Percentiles rank a stretch among this genome's conserved stretches.
Evolutionary conservation across 2,888 invertebrate genomes (phyloP).

Genomic region (Omphaloscelis lunosa): DNA sequence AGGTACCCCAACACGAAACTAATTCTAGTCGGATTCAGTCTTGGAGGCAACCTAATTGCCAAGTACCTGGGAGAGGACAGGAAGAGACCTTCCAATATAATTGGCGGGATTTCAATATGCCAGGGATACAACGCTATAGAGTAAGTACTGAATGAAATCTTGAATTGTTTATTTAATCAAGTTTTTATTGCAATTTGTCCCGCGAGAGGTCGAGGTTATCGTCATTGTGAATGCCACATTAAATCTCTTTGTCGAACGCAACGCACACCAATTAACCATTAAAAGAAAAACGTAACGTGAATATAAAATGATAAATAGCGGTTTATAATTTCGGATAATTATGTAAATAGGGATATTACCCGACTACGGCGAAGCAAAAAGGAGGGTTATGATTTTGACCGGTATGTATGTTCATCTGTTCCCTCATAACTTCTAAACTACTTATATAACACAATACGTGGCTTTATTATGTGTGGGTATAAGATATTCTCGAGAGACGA

Average conservation of each 20-base stretch:
- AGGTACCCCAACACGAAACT: constrained; percentile 94
- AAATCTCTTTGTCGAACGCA: constrained; percentile 19
- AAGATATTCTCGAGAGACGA: too few species aligned
- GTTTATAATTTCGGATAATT: constrained; percentile 13
- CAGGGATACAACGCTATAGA: constrained; percentile 98
- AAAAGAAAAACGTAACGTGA: constrained; percentile 5
- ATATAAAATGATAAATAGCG: constrained; percentile 14
- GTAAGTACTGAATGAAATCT: constrained; percentile 90
- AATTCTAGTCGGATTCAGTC: constrained; percentile 97
- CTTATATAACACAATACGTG: too few species aligned
- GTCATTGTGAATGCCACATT: constrained; percentile 25
- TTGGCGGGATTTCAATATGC: constrained; percentile 97
- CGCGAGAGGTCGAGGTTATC: constrained; percentile 59
- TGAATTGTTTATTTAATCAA: constrained; percentile 32
- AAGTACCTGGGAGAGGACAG: constrained; percentile 97
- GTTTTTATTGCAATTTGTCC: constrained; percentile 30
- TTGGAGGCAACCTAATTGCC: constrained; percentile 98
- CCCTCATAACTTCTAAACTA: too few species aligned
- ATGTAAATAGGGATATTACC: not conserved
- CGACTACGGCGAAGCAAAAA: too few species aligned
- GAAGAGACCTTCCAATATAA: constrained; percentile 92
- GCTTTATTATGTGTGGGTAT: too few species aligned
- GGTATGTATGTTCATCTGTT: too few species aligned
- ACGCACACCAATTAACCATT: constrained; percentile 19
- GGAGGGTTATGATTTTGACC: too few species aligned